Conservation (phyloP, 2,888 invertebrate species). For the Cepaea hortensis region DNA sequence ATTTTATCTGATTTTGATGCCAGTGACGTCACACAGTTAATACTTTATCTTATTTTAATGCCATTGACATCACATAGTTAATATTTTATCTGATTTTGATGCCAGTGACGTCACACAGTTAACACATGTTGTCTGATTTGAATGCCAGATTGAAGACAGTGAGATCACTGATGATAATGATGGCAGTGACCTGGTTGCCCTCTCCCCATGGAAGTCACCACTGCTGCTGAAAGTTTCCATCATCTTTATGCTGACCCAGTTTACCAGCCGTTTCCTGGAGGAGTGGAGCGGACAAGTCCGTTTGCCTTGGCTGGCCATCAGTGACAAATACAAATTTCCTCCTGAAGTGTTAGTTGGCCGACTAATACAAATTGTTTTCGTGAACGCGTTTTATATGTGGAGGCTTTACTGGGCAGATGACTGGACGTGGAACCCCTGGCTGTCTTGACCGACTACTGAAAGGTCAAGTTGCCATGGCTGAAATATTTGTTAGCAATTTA, state of each 20-base stretch:
- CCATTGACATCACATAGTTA: too few relatives aligned
- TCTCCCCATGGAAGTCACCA: conserved; percentile 64
- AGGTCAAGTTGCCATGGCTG: too few relatives aligned
- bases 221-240: conserved; percentile 64
- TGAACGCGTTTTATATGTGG: conserved; percentile 67
- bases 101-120: neutral
- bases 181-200: conserved; percentile 44
- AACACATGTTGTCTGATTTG: neutral
- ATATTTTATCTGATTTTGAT: neutral
- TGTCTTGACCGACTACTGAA: conserved; percentile 42
- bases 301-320: conserved; percentile 50
- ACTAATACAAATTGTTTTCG: conserved; percentile 61
- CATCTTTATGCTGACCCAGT: conserved; percentile 68
- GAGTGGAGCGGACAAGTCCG: conserved; percentile 58
- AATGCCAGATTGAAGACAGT: neutral
- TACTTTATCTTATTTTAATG: too few relatives aligned
- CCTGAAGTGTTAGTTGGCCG: conserved; percentile 62
- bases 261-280: conserved; percentile 59
- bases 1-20: too few relatives aligned
- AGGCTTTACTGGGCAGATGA: conserved; percentile 65
- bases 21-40: too few relatives aligned
- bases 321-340: conserved; percentile 56
- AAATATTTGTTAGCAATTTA: too few relatives aligned
- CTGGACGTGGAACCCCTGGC: conserved; percentile 67
- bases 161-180: conserved; percentile 38